These are phyloP conservation scores for Arremon brunneinucha DNA, from an alignment of 2,797 vertebrate species.

Conservation along the genomic window DNA sequence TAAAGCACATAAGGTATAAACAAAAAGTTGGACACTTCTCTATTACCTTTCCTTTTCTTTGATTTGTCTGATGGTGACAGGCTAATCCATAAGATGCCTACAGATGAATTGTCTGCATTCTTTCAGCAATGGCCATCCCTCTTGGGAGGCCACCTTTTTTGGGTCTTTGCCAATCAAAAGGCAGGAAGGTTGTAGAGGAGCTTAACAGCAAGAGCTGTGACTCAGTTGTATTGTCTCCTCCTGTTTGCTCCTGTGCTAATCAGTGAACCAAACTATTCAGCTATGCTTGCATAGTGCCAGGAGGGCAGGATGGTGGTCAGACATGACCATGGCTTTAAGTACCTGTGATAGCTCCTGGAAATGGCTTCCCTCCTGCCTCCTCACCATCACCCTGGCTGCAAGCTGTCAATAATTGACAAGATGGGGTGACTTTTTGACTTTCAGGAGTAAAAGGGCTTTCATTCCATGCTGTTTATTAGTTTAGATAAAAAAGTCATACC, in stretches of 20 bases:
- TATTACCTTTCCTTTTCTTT: background rate
- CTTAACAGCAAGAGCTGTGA: background rate
- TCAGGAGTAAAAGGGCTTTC: background rate
- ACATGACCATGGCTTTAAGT: background rate
- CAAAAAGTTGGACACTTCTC: background rate
- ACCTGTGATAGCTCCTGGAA: background rate
- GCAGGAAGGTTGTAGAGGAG: background rate
- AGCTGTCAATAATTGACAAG: conserved; percentile 6
- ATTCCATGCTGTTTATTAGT: background rate
- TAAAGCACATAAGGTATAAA: background rate
- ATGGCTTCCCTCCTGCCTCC: background rate
- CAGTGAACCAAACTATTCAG: background rate
- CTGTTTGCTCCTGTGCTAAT: background rate
- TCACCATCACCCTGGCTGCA: background rate
- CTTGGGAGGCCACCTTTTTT: background rate
- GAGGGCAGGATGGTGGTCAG: background rate
- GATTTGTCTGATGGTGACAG: background rate
- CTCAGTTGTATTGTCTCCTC: background rate
- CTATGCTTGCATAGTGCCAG: background rate
- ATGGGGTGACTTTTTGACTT: background rate
- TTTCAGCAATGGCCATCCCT: background rate
- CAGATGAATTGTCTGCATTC: background rate
- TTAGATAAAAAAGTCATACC: background rate
- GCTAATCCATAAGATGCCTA: background rate
- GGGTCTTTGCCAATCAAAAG: background rate